phyloP scores from a whole-genome alignment of 2,797 vertebrate genomes.

The Eleutherodactylus coqui region DNA sequence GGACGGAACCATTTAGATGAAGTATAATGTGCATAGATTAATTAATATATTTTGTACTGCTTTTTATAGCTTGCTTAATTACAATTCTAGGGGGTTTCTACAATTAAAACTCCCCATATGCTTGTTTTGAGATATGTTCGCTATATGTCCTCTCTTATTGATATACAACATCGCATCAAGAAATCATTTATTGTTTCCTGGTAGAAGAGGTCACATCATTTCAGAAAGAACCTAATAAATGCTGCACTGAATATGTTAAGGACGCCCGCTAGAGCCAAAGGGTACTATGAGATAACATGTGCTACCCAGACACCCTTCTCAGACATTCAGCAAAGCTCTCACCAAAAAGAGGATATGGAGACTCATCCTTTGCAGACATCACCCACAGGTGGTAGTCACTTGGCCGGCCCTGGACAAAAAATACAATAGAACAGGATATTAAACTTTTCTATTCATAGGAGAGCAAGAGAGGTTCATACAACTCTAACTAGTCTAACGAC shows the following conservation, averaged over 20 bases:
- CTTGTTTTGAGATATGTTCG: neutral
- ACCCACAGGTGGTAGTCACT: conserved; percentile 79
- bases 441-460: neutral
- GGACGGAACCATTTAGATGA: neutral
- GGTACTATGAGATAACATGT: neutral
- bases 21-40: neutral
- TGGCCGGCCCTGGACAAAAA: conserved; percentile 68
- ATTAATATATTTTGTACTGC: neutral
- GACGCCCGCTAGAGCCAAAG: neutral
- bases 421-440: conserved; percentile 16
- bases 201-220: neutral
- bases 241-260: neutral
- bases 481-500: neutral
- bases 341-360: conserved; percentile 78
- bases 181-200: neutral
- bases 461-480: neutral
- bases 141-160: neutral
- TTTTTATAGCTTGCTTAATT: too few relatives aligned
- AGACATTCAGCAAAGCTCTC: conserved; percentile 59
- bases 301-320: conserved; percentile 19
- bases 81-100: neutral
- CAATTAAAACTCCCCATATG: neutral
- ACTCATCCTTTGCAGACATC: conserved; percentile 74
- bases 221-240: neutral
- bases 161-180: neutral